These are phyloP conservation scores for Rhyacophila brunnea DNA, from an alignment of 1,140 invertebrate species.

Conservation along the genomic window DNA sequence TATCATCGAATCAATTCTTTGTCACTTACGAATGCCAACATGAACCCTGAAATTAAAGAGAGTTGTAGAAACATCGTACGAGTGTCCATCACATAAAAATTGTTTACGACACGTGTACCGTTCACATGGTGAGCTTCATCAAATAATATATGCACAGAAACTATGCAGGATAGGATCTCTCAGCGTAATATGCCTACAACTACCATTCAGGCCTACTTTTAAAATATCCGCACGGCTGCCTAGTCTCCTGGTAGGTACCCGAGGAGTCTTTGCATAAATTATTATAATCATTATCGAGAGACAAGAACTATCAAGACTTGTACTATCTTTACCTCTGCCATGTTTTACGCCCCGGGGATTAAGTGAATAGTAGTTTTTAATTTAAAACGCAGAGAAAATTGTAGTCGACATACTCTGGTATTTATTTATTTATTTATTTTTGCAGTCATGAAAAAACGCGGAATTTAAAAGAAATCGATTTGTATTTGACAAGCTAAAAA, in stretches of 20 bases:
- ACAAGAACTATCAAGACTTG: constrained; percentile 14
- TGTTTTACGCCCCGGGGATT: constrained; percentile 10
- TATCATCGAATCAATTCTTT: too few species aligned
- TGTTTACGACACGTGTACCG: too few species aligned
- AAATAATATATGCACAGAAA: too few species aligned
- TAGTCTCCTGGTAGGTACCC: constrained; percentile 21
- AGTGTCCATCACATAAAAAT: too few species aligned
- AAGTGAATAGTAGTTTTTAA: background rate
- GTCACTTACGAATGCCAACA: too few species aligned
- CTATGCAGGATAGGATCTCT: too few species aligned
- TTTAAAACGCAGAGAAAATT: background rate
- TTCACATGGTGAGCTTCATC: too few species aligned
- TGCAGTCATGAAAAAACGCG: background rate
- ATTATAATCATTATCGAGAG: constrained; percentile 13
- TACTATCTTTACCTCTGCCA: constrained; percentile 10
- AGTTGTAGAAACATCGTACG: too few species aligned
- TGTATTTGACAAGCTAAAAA: too few species aligned
- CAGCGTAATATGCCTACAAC: background rate
- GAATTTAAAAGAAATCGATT: too few species aligned
- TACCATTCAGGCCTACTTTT: background rate
- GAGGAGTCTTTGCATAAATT: constrained; percentile 25
- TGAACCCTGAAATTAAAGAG: too few species aligned
- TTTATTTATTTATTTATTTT: too few species aligned
- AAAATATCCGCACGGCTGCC: background rate
- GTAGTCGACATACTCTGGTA: background rate